These are phyloP conservation scores for Athripsodes cinereus DNA, from an alignment of 2,888 invertebrate genomes.

Conservation along the genomic window DNA sequence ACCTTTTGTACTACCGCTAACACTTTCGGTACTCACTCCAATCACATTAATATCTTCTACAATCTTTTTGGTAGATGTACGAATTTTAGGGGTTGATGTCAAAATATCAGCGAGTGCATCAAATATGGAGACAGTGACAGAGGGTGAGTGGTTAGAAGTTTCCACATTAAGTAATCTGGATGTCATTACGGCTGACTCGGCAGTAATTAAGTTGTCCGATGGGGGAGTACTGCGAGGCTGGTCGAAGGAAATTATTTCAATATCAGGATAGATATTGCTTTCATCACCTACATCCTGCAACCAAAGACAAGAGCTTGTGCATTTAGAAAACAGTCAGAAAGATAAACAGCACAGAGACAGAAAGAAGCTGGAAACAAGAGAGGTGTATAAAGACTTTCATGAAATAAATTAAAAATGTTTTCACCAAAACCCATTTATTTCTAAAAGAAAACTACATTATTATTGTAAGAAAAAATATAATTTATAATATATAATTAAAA, in stretches of 20 bases:
- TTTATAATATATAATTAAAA: too few species aligned
- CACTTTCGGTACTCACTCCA: slow-evolving; percentile 45
- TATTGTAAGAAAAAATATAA: too few species aligned
- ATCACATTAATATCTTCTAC: slow-evolving; percentile 31
- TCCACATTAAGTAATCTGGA: slow-evolving; percentile 51
- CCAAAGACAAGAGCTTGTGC: slow-evolving; percentile 50
- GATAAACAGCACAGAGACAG: neutral
- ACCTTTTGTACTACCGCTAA: slow-evolving; percentile 22
- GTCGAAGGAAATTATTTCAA: slow-evolving; percentile 48
- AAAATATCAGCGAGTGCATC: slow-evolving; percentile 55
- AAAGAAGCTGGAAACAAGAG: neutral
- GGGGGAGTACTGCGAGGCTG: slow-evolving; percentile 46
- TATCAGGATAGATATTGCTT: slow-evolving; percentile 48
- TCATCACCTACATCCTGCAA: slow-evolving; percentile 54
- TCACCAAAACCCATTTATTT: neutral
- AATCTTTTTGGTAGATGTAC: slow-evolving; percentile 9
- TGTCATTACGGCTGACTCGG: slow-evolving; percentile 45
- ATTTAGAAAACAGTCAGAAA: slow-evolving; percentile 35
- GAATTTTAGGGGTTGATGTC: slow-evolving; percentile 44
- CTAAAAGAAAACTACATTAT: slow-evolving; percentile 1
- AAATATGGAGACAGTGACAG: slow-evolving; percentile 54
- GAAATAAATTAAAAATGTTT: neutral
- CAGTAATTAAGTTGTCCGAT: slow-evolving; percentile 47
- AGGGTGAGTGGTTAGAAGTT: slow-evolving; percentile 51
- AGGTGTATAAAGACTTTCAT: neutral